Conservation (phyloP, 2,888 invertebrate species). For the Argynnis bischoffii region DNA sequence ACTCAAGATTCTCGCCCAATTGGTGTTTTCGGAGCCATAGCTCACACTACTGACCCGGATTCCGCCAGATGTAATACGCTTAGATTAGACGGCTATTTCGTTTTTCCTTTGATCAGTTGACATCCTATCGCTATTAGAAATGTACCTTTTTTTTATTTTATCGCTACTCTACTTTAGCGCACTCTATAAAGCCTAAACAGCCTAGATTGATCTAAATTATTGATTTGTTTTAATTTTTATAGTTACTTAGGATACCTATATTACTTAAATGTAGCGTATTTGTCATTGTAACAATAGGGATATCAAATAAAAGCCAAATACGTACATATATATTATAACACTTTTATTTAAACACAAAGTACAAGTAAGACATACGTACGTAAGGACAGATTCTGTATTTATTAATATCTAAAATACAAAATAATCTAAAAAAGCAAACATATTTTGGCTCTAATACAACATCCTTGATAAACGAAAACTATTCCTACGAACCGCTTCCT, state of each 20-base stretch:
- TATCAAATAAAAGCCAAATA: too few species aligned
- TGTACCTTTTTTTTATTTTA: constrained; percentile 21
- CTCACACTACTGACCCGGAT: constrained; percentile 74
- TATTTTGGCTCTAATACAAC: background rate
- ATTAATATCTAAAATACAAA: background rate
- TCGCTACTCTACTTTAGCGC: too few species aligned
- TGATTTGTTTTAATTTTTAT: too few species aligned
- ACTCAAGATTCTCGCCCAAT: constrained; percentile 58
- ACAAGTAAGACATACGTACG: too few species aligned
- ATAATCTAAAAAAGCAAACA: background rate
- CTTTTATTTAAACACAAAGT: too few species aligned
- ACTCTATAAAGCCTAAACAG: too few species aligned
- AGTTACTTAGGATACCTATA: too few species aligned
- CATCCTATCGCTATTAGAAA: constrained; percentile 14
- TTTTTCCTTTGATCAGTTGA: constrained; percentile 43
- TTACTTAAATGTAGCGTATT: too few species aligned
- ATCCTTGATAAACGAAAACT: constrained; percentile 15
- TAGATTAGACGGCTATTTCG: constrained; percentile 39
- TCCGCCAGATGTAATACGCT: constrained; percentile 60
- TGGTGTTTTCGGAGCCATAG: constrained; percentile 65
- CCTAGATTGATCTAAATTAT: too few species aligned
- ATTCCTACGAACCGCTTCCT: constrained; percentile 26
- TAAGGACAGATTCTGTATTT: too few species aligned
- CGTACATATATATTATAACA: too few species aligned
- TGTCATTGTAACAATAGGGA: too few species aligned